A percentile compares a stretch with the other conserved stretches of the same genome.
phyloP scores from a whole-genome alignment of 2,113 vertebrate genomes.

The Chlamydotis undulata region DNA sequence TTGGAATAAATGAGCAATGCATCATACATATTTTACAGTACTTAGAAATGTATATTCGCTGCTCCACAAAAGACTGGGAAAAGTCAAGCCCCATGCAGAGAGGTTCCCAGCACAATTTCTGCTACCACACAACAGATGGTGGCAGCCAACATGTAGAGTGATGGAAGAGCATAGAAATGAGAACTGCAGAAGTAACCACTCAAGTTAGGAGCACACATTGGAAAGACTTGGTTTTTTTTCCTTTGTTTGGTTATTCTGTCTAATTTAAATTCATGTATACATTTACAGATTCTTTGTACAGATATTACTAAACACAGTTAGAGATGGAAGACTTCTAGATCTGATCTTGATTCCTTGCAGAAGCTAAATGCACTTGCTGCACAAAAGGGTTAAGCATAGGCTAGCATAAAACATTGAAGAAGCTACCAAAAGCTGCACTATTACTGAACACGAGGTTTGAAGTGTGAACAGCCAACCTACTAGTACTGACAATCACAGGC shows the following conservation, averaged over 20 bases:
- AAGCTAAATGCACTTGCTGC: not conserved
- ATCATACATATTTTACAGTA: not conserved
- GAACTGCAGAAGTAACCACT: not conserved
- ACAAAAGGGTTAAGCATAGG: not conserved
- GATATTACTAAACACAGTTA: not conserved
- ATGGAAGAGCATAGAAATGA: not conserved
- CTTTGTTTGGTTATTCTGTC: not conserved
- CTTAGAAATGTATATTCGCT: not conserved
- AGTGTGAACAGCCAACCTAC: not conserved
- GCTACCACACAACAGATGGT: not conserved
- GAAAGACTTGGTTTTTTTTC: not conserved
- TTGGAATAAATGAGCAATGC: not conserved
- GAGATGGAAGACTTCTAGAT: not conserved
- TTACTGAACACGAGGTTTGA: not conserved
- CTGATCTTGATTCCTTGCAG: not conserved
- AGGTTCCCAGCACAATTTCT: not conserved
- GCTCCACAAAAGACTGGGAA: not conserved
- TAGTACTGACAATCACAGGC: not conserved
- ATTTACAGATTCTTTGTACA: not conserved
- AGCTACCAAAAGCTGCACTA: not conserved
- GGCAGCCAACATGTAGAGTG: not conserved
- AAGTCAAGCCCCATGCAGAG: not conserved
- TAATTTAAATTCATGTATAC: not conserved
- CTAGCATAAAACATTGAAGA: not conserved
- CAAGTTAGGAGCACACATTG: not conserved